phyloP scores from a whole-genome alignment of 2,113 vertebrate genomes.

The Collichthys lucidus region DNA sequence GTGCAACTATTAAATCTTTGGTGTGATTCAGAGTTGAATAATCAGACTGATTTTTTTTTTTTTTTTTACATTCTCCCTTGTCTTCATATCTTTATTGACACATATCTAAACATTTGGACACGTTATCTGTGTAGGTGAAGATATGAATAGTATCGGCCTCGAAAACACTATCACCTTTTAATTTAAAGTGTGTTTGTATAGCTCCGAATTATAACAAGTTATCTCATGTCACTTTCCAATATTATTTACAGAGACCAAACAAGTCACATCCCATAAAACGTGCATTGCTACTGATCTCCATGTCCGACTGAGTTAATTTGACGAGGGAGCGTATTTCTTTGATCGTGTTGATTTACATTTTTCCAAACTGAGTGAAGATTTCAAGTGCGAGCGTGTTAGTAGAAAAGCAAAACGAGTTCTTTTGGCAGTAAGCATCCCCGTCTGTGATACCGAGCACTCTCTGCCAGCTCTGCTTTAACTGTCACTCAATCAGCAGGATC shows the following conservation, averaged over 20 bases:
- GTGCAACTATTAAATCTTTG: no score
- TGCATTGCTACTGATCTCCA: background rate
- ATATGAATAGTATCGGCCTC: background rate
- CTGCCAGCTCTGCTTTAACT: conserved; percentile 25
- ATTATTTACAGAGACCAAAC: no score
- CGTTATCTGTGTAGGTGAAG: background rate
- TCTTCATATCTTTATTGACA: background rate
- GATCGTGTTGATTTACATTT: background rate
- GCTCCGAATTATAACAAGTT: no score
- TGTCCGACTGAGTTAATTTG: background rate
- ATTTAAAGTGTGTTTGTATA: no score
- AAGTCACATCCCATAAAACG: background rate
- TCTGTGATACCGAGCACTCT: background rate
- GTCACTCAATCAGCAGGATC: conserved; percentile 39
- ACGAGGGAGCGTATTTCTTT: background rate
- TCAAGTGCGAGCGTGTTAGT: background rate
- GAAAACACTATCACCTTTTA: background rate
- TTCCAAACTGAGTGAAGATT: background rate
- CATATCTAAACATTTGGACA: background rate
- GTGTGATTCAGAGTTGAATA: no score
- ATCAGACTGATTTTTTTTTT: no score
- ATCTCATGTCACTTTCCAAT: no score
- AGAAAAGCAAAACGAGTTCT: background rate
- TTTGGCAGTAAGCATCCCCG: background rate
- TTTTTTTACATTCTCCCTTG: no score